These are phyloP conservation scores for Plectrocnemia conspersa DNA, from an alignment of 1,140 invertebrate genomes.

Conservation along the genomic window DNA sequence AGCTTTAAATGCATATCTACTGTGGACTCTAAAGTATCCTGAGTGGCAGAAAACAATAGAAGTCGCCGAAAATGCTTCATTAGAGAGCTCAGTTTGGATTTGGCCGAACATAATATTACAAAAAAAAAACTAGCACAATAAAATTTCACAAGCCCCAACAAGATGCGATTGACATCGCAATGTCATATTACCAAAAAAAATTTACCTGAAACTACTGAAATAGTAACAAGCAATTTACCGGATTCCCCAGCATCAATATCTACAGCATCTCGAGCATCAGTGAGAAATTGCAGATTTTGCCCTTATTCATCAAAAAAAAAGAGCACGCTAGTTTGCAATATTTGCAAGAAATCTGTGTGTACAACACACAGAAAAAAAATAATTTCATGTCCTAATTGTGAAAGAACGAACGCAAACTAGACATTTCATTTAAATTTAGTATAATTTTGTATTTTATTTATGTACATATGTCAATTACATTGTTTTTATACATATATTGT, in stretches of 20 bases:
- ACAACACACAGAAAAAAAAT: slow-evolving; percentile 5
- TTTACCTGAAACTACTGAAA: slow-evolving; percentile 5
- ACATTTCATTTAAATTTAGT: slow-evolving; percentile 4
- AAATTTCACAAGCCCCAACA: slow-evolving; percentile 10
- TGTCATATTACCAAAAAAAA: slow-evolving; percentile 2
- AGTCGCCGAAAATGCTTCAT: slow-evolving; percentile 10
- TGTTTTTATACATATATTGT: too few relatives aligned
- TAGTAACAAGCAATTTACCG: background rate
- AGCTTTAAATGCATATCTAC: slow-evolving; percentile 10
- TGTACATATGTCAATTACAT: slow-evolving; percentile 4
- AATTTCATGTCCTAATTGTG: slow-evolving; percentile 7
- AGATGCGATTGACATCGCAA: slow-evolving; percentile 11
- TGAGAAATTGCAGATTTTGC: slow-evolving; percentile 15
- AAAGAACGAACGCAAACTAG: too few relatives aligned
- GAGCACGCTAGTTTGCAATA: slow-evolving; percentile 12
- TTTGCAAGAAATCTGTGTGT: slow-evolving; percentile 16
- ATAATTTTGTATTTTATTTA: slow-evolving; percentile 6
- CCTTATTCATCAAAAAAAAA: slow-evolving; percentile 10
- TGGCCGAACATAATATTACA: slow-evolving; percentile 13
- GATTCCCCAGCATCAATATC: background rate
- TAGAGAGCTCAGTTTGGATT: slow-evolving; percentile 15
- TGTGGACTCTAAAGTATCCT: slow-evolving; percentile 16
- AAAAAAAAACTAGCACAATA: background rate
- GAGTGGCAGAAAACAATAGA: slow-evolving; percentile 9
- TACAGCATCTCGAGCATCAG: background rate